Base-by-base conservation (phyloP, 2,797 vertebrate species). In the Loris lydekkerianus region DNA sequence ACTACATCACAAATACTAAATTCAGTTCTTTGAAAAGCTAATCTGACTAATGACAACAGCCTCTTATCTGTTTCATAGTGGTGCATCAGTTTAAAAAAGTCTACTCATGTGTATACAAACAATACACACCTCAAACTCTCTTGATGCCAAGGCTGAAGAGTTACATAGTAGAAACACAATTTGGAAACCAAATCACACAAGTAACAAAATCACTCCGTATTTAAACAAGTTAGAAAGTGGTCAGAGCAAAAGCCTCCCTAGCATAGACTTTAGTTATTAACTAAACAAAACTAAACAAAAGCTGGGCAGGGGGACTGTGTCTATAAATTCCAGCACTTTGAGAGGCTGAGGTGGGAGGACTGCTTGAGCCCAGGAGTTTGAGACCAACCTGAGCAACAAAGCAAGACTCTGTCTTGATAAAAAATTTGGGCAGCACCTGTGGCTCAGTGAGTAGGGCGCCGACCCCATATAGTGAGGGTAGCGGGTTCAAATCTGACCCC, bases 81-180 rank as follows among this genome's bases (percentile, higher is more conserved):
- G 95, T 53, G 77, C 86, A 94, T 17, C 20, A 77, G 76, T 95
- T 93, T 60, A 93, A 91, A 87, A 56, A 87, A 23, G 75, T 88
- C 88, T 76, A 37, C 65, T 86, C 21, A 13, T 0, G 1, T 2
- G 10, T 25, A 80, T 27, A 61, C n/a, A 88, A 89, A 75, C 61
- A 72, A 85, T 21, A 84, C 17, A 63, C 1, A 85, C 37, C 92
- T 84, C 58, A 69, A n/a, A 56, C 31, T 63, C 83, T 88, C 80
- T 46, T 60, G 69, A 58, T 43, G 78, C 86, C 56, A 37, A 4
- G 21, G 53, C 10, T 3, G 49, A 65, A 76, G 56, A 67, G 49
- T 18, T 49, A 65, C 2, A 3, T 11, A 37, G 5, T 1, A 88
- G 69, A 92, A 94, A 63, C 67, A 73, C 21, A 58, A 37, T n/a